phyloP scores from a whole-genome alignment of 2,113 vertebrate species.

The Menura novaehollandiae region DNA sequence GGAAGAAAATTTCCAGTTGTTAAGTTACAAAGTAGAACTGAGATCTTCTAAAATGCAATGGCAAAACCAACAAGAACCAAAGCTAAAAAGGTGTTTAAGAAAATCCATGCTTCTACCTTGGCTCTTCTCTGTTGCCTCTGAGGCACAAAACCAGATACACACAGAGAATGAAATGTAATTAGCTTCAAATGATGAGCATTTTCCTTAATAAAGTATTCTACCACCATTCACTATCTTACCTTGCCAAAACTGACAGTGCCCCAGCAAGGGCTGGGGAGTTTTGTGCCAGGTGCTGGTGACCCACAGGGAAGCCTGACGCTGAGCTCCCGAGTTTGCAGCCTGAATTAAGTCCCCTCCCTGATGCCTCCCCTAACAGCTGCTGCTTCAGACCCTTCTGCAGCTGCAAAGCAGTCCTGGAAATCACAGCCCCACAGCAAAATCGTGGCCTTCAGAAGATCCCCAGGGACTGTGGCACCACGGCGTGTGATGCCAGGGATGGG shows the following conservation, averaged over 20 bases:
- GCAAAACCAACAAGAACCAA: not conserved
- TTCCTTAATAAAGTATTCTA: not conserved
- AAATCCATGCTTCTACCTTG: not conserved
- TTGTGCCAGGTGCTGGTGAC: not conserved
- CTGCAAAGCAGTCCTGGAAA: not conserved
- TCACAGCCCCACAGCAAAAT: not conserved
- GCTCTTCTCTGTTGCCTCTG: not conserved
- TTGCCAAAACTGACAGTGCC: not conserved
- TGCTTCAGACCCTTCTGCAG: not conserved
- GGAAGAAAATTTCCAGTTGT: not conserved
- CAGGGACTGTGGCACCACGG: rapidly evolving
- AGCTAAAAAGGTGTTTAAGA: not conserved
- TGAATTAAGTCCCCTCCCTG: not conserved
- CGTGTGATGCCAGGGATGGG: not conserved
- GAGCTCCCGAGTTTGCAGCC: not conserved
- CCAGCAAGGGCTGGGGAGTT: not conserved
- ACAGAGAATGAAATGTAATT: not conserved
- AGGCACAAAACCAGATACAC: not conserved
- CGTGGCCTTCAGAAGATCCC: not conserved
- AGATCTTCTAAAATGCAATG: not conserved
- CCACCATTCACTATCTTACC: not conserved
- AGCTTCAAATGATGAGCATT: not conserved
- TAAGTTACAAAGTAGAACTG: not conserved
- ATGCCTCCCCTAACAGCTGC: not conserved
- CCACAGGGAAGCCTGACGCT: not conserved